Evolutionary conservation across 1,140 invertebrate genomes (phyloP).

Genomic region (Drosophila albomicans): DNA sequence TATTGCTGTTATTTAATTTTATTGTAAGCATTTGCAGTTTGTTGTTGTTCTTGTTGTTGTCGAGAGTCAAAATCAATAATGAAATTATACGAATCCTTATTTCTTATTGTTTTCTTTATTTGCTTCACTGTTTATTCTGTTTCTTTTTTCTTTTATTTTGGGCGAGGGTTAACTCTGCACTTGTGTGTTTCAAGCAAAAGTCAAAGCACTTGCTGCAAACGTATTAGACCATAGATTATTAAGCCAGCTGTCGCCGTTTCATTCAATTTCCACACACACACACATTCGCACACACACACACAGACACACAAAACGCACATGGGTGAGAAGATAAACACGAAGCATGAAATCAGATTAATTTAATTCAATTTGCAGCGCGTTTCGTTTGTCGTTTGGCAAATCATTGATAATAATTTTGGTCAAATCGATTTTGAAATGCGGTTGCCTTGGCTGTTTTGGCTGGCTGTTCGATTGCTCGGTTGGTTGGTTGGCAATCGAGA

Average conservation of each 20-base stretch:
- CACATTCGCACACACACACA: conserved; percentile 28
- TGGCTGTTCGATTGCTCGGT: conserved; percentile 3
- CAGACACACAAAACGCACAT: conserved; percentile 2
- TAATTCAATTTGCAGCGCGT: conserved; percentile 73
- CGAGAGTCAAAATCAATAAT: conserved; percentile 58
- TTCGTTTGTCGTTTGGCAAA: conserved; percentile 56
- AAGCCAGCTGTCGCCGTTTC: conserved; percentile 46
- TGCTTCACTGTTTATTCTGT: conserved; percentile 23
- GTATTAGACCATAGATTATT: conserved; percentile 27
- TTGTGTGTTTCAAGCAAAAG: conserved; percentile 12
- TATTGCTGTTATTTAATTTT: conserved; percentile 46
- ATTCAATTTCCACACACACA: conserved; percentile 52
- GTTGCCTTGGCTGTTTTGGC: conserved; percentile 31
- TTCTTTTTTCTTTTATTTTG: neutral
- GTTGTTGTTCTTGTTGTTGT: conserved; percentile 35
- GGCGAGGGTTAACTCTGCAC: conserved; percentile 35
- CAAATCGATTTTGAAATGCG: conserved; percentile 79
- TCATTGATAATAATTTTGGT: conserved; percentile 82
- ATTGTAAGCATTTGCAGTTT: conserved; percentile 22
- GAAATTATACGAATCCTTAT: conserved; percentile 48
- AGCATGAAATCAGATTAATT: conserved; percentile 69
- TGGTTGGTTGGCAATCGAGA: conserved; percentile 2
- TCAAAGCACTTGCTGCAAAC: conserved; percentile 51
- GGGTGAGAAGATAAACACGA: conserved; percentile 35
- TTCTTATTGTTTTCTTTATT: conserved; percentile 20